Percentiles rank a stretch among this genome's conserved stretches.
Conservation (phyloP, 2,888 invertebrate species). For the Anthoptus insignis region DNA sequence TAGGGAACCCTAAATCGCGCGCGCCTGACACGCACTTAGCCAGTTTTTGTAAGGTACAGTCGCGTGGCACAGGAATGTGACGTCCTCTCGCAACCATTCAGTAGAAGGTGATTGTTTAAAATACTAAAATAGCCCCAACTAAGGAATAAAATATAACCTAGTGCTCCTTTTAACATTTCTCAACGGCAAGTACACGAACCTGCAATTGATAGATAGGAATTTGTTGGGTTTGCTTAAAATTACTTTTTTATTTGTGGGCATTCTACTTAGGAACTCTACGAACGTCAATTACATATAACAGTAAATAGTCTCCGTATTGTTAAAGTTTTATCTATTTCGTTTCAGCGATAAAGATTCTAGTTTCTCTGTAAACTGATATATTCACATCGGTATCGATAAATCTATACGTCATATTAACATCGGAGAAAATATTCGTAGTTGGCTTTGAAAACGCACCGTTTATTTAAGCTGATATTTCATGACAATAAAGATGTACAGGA, state of each 20-base stretch:
- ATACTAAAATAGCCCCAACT: conserved; percentile 36
- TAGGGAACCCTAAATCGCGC: no score
- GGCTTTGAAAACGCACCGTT: no score
- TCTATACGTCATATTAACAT: no score
- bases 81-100: conserved; percentile 31
- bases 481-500: no score
- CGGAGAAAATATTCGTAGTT: no score
- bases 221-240: conserved; percentile 29
- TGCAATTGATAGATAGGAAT: conserved; percentile 30
- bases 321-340: conserved; percentile 20
- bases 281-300: conserved; percentile 33
- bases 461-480: no score
- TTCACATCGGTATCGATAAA: no score
- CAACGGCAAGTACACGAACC: conserved; percentile 32
- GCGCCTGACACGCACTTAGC: no score
- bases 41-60: conserved; percentile 58
- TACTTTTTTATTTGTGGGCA: conserved; percentile 26
- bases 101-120: conserved; percentile 38
- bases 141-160: conserved; percentile 36
- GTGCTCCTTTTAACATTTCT: conserved; percentile 37
- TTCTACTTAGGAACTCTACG: conserved; percentile 38
- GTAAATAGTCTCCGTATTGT: conserved; percentile 27
- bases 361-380: conserved; percentile 23
- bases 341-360: conserved; percentile 19
- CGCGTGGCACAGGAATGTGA: conserved; percentile 67